These are phyloP conservation scores for Noctuana brunneofusca DNA, from an alignment of 2,888 invertebrate genomes.

Conservation along the genomic window DNA sequence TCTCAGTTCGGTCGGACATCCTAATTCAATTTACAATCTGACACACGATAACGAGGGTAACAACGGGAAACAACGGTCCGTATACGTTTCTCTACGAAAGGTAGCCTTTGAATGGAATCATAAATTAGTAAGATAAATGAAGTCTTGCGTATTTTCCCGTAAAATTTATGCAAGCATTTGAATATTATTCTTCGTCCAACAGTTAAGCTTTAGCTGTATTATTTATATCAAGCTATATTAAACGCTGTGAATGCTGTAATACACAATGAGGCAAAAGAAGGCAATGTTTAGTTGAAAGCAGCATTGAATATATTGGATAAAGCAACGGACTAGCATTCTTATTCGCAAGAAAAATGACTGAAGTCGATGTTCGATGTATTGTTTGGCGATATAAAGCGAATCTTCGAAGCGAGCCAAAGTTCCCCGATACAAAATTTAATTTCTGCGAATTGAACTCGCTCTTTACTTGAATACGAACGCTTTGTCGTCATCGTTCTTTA, in stretches of 20 bases:
- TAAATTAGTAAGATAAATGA: constrained; percentile 37
- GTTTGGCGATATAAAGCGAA: constrained; percentile 65
- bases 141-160: constrained; percentile 27
- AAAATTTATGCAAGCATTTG: constrained; percentile 29
- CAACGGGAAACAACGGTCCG: constrained; percentile 28
- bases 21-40: constrained; percentile 74
- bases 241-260: constrained; percentile 35
- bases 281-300: constrained; percentile 46
- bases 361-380: constrained; percentile 62
- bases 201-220: not conserved
- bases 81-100: constrained; percentile 29
- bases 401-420: constrained; percentile 55
- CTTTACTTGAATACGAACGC: constrained; percentile 45
- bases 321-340: constrained; percentile 67
- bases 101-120: constrained; percentile 24
- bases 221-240: constrained; percentile 38
- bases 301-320: constrained; percentile 65
- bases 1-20: constrained; percentile 62
- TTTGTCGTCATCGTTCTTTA: constrained; percentile 69
- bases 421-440: constrained; percentile 71
- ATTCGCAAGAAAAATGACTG: constrained; percentile 71
- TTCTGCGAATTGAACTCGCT: constrained; percentile 66
- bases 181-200: constrained; percentile 7
- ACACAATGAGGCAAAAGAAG: constrained; percentile 25
- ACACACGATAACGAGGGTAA: constrained; percentile 41